Evolutionary conservation across 1,140 invertebrate species (phyloP).

Genomic region (Nixonia krombeini): DNA sequence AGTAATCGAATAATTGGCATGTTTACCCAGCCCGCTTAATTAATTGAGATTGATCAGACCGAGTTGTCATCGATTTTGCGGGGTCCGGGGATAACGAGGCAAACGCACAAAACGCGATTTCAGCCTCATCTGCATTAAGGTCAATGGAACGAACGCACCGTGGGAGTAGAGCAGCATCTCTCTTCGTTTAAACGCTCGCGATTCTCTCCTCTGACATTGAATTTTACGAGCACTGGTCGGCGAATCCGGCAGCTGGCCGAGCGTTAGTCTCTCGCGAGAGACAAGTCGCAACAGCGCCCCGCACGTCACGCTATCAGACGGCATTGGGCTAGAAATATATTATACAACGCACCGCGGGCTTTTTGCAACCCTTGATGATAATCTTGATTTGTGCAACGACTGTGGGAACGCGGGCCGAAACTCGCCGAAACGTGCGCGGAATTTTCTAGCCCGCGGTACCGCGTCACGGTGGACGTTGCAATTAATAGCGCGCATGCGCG

Average conservation of each 20-base stretch:
- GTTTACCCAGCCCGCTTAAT: too few relatives aligned
- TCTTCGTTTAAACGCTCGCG: constrained; percentile 1
- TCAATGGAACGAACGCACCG: background rate
- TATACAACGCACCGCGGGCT: too few relatives aligned
- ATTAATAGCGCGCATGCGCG: too few relatives aligned
- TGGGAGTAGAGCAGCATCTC: constrained; percentile 1
- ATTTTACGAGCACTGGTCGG: constrained; percentile 1
- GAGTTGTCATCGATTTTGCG: too few relatives aligned
- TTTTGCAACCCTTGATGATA: too few relatives aligned
- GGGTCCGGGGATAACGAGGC: background rate
- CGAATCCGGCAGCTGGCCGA: background rate
- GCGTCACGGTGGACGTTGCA: too few relatives aligned
- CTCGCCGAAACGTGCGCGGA: too few relatives aligned
- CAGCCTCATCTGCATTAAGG: background rate
- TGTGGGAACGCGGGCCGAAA: too few relatives aligned
- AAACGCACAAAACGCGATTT: background rate
- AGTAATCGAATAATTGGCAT: too few relatives aligned
- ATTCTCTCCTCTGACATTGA: constrained; percentile 5
- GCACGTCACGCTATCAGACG: background rate
- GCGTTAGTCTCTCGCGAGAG: constrained; percentile 1
- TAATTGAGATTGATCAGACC: too few relatives aligned
- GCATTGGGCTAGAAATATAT: background rate
- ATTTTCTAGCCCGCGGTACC: too few relatives aligned
- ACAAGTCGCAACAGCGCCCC: background rate
- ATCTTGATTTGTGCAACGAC: too few relatives aligned